These are phyloP conservation scores for Falco naumanni DNA, from an alignment of 2,797 vertebrate genomes.

Conservation along the genomic window DNA sequence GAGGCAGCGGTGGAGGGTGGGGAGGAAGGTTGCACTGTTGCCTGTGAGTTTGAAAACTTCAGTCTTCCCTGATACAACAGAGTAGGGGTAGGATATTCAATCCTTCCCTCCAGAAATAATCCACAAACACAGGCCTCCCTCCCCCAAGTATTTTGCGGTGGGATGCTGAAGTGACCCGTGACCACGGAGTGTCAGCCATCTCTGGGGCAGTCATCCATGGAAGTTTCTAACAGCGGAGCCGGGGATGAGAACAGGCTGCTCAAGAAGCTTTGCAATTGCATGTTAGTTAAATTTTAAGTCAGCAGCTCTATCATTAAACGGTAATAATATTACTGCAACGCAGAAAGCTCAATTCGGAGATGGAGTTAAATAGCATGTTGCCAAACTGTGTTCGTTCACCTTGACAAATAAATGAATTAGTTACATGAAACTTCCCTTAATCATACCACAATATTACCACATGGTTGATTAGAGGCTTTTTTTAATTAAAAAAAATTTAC, in stretches of 20 bases:
- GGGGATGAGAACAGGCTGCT: background rate
- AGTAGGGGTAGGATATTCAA: background rate
- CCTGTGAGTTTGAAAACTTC: background rate
- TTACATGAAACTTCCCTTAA: conserved; percentile 41
- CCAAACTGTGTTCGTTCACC: background rate
- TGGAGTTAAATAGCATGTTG: conserved; percentile 7
- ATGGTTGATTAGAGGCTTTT: conserved; percentile 16
- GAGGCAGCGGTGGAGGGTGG: background rate
- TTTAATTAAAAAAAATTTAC: conserved; percentile 11
- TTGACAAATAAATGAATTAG: conserved; percentile 38
- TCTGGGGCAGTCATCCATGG: background rate
- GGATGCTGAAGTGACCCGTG: background rate
- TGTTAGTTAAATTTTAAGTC: background rate
- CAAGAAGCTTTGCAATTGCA: conserved; percentile 27
- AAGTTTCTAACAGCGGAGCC: background rate
- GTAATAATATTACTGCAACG: background rate
- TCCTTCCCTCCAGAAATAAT: background rate
- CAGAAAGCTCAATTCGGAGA: background rate
- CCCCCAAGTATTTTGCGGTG: background rate
- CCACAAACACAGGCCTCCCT: background rate
- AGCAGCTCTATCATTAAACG: conserved; percentile 27
- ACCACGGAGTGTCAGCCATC: background rate
- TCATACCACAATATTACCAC: background rate
- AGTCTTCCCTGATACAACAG: background rate
- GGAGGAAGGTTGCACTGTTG: background rate